Evolutionary conservation across 2,797 vertebrate genomes (phyloP), one percentile per base, ranked within the genome.

Genomic region (Heterohyrax brucei): DNA sequence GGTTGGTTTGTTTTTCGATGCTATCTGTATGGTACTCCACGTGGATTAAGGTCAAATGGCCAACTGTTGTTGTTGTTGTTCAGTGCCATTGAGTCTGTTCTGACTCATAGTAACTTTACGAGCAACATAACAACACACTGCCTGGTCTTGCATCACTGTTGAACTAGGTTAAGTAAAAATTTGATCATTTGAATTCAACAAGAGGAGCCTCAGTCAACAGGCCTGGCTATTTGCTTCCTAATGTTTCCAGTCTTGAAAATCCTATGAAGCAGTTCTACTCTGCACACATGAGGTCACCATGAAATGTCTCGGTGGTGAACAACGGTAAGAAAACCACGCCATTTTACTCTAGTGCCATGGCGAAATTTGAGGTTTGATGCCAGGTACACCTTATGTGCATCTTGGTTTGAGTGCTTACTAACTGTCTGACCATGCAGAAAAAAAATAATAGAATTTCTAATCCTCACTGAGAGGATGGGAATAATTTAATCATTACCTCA

Each of bases 361-460:
- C 5, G 33, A 91, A 70, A 1, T 79, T 16, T 46, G 6, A 22
- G 18, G 48, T 28, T 80, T 7, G 3, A 6, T 28, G 9, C 21
- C 50, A 79, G 16, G 5, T 79, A 83, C 61, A 72, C 3, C 9
- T 53, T 30, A 81, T 70, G 33, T 91, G 22, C 70, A 76, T 59
- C 44, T 8, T 76, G 16, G 4, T 50, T 85, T 96, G 61, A 76
- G 7, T 86, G 30, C 6, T 92, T 61, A 92, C 33, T 92, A 14
- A n/a, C 24, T 59, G 26, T 13, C 24, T 90, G 14, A 86, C 46
- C 50, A 87, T 93, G 22, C 46, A 46, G 30, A 81, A 89, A 82
- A 33, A 73, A 86, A 2, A 24, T 76, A 76, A 81, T 80, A 76
- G 78, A 28, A 26, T 88, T 87, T 93, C 61, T 46, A 78, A 44